These are phyloP conservation scores for Anagyrus pseudococci DNA, from an alignment of 2,888 invertebrate genomes.

Conservation along the genomic window DNA sequence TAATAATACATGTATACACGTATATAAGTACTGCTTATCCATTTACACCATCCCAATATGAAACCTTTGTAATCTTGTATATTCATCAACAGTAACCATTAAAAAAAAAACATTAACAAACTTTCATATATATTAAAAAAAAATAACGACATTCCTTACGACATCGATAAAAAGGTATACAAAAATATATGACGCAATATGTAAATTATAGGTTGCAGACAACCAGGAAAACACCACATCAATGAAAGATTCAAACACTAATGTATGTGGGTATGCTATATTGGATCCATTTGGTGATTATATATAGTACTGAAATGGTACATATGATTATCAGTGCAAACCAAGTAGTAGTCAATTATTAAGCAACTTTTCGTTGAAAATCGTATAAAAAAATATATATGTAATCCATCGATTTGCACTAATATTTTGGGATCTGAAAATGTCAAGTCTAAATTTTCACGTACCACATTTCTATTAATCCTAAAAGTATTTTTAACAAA, in stretches of 20 bases:
- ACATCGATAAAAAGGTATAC: slow-evolving; percentile 52
- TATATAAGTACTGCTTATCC: slow-evolving; percentile 21
- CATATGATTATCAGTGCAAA: slow-evolving; percentile 29
- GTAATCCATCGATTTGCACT: slow-evolving; percentile 25
- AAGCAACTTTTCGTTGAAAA: no score
- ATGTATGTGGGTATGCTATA: slow-evolving; percentile 48
- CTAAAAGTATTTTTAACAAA: slow-evolving; percentile 3
- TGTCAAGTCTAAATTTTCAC: slow-evolving; percentile 2
- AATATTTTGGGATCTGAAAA: slow-evolving; percentile 5
- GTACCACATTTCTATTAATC: slow-evolving; percentile 14
- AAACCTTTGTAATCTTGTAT: slow-evolving; percentile 26
- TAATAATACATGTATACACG: slow-evolving; percentile 40
- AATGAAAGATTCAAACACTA: slow-evolving; percentile 57
- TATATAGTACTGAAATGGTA: slow-evolving; percentile 5
- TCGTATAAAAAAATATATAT: no score
- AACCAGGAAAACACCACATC: slow-evolving; percentile 57
- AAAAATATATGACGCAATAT: slow-evolving; percentile 32
- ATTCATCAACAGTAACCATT: slow-evolving; percentile 34
- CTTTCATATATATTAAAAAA: slow-evolving; percentile 41
- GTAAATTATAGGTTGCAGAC: slow-evolving; percentile 45
- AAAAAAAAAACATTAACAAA: slow-evolving; percentile 52
- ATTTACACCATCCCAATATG: slow-evolving; percentile 30
- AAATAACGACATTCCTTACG: slow-evolving; percentile 55
- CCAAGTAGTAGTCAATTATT: neutral
- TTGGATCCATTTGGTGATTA: slow-evolving; percentile 37